phyloP scores from a whole-genome alignment of 37 sponge, comb jelly and placozoan species.

The Cliona cf. orientalis region DNA sequence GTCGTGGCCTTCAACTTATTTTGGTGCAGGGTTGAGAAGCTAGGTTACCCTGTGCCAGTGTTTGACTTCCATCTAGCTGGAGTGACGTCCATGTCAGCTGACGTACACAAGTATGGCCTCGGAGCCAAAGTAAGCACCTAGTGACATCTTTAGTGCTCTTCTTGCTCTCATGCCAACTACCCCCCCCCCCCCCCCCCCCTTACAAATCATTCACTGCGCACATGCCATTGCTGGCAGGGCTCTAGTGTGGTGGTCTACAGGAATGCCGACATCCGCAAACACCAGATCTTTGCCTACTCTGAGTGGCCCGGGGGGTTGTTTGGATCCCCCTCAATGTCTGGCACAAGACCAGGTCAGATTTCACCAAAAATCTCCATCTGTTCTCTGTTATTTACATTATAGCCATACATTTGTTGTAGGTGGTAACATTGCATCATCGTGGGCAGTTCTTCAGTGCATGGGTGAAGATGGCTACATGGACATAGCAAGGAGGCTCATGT shows the following conservation, averaged over 20 bases:
- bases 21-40: constrained; percentile 80
- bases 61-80: constrained; percentile 88
- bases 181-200: background rate
- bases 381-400: too few species aligned
- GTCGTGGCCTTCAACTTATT: background rate
- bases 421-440: constrained; percentile 80
- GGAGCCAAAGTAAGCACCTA: constrained; percentile 74
- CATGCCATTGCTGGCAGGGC: constrained; percentile 52
- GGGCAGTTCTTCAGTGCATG: constrained; percentile 78
- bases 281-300: constrained; percentile 81
- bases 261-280: constrained; percentile 44
- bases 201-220: background rate
- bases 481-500: constrained; percentile 71
- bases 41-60: constrained; percentile 67
- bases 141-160: background rate
- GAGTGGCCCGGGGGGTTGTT: constrained; percentile 93
- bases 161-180: background rate
- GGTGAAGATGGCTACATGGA: constrained; percentile 87
- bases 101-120: constrained; percentile 91
- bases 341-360: constrained; percentile 77
- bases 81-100: constrained; percentile 93
- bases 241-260: constrained; percentile 85
- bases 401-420: too few species aligned
- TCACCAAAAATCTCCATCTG: too few species aligned
- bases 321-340: constrained; percentile 86